Percentiles rank a stretch among this genome's conserved stretches.
Conservation (phyloP, 2,888 invertebrate species). For the Serrognathus titanus region DNA sequence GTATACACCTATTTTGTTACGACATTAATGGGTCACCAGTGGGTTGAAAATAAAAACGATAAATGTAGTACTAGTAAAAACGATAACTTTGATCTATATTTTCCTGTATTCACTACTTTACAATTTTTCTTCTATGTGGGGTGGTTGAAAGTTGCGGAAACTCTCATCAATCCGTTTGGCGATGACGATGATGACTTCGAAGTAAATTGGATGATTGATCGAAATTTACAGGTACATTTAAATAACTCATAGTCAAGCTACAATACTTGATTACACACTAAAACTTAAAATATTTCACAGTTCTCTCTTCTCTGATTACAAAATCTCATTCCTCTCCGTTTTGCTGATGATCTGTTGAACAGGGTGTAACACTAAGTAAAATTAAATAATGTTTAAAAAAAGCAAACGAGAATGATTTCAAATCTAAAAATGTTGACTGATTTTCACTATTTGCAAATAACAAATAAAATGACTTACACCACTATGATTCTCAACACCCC, state of each 20-base stretch:
- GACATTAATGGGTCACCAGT: constrained; percentile 85
- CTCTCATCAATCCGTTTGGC: constrained; percentile 87
- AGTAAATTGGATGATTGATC: constrained; percentile 90
- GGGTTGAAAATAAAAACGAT: constrained; percentile 61
- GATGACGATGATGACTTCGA: constrained; percentile 92
- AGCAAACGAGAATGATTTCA: not conserved
- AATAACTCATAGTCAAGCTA: no score
- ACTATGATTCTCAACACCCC: no score
- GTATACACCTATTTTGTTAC: constrained; percentile 91
- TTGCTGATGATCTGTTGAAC: not conserved
- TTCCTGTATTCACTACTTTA: constrained; percentile 85
- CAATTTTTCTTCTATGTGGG: constrained; percentile 89
- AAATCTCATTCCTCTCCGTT: no score
- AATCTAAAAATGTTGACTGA: not conserved
- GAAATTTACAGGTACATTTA: constrained; percentile 84
- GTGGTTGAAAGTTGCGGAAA: constrained; percentile 89
- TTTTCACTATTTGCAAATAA: not conserved
- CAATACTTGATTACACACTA: no score
- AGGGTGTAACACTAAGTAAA: no score
- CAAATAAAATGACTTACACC: constrained; percentile 5
- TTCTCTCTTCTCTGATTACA: no score
- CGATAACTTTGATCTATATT: constrained; percentile 77
- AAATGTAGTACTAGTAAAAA: no score
- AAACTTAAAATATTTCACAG: no score
- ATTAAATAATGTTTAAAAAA: no score